phyloP scores from a whole-genome alignment of 2,888 invertebrate genomes.

The Cerceris ruficornis region DNA sequence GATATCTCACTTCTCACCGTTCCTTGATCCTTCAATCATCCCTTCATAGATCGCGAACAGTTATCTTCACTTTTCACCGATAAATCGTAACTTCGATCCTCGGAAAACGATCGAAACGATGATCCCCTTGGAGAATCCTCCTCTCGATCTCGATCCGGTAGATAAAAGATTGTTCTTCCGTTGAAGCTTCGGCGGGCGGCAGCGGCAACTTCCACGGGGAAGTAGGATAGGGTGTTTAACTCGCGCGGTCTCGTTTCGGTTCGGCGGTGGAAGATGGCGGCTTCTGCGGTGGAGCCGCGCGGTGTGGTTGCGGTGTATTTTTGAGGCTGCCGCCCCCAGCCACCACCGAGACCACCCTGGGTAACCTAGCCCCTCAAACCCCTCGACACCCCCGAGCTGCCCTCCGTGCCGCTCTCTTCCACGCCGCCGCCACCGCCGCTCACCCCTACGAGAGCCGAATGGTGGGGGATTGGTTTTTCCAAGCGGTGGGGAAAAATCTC shows the following conservation, averaged over 20 bases:
- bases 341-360: slow-evolving; percentile 72
- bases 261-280: slow-evolving; percentile 81
- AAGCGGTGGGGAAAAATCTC: slow-evolving; percentile 80
- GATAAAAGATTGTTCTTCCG: slow-evolving; percentile 40
- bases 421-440: slow-evolving; percentile 69
- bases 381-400: slow-evolving; percentile 29
- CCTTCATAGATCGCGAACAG: too few relatives aligned
- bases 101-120: not conserved
- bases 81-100: not conserved
- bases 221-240: slow-evolving; percentile 76
- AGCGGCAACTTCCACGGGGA: slow-evolving; percentile 66
- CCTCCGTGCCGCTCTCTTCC: slow-evolving; percentile 52
- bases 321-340: slow-evolving; percentile 81
- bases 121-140: not conserved
- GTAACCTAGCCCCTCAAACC: slow-evolving; percentile 62
- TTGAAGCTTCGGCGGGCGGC: slow-evolving; percentile 60
- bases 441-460: slow-evolving; percentile 55
- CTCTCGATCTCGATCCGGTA: not conserved
- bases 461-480: slow-evolving; percentile 77
- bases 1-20: too few relatives aligned
- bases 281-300: slow-evolving; percentile 82
- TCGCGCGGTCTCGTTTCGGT: slow-evolving; percentile 81
- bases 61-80: not conserved
- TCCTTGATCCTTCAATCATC: too few relatives aligned
- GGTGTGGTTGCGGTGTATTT: slow-evolving; percentile 82